Conservation (phyloP, 2,113 vertebrate genomes). For the Mobula birostris region DNA sequence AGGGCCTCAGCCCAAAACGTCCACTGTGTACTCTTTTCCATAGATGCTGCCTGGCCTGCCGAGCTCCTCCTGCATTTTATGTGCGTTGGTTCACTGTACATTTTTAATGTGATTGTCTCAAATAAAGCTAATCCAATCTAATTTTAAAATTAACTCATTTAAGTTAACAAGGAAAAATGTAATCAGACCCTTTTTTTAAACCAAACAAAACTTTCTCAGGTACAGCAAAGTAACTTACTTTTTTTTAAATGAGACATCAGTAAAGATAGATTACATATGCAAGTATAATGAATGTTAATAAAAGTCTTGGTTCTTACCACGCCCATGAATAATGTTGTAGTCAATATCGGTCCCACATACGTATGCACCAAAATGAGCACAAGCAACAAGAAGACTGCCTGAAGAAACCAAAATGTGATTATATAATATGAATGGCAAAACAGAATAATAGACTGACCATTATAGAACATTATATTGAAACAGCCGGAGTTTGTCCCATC, state of each 20-base stretch:
- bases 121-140: too few relatives aligned
- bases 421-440: neutral
- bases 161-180: neutral
- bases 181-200: neutral
- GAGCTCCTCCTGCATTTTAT: too few relatives aligned
- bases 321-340: slow-evolving; percentile 90
- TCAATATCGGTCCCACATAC: slow-evolving; percentile 92
- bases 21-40: too few relatives aligned
- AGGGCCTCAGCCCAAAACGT: too few relatives aligned
- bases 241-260: neutral
- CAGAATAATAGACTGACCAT: neutral
- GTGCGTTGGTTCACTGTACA: too few relatives aligned
- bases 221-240: neutral
- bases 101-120: too few relatives aligned
- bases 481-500: neutral
- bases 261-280: neutral
- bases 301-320: slow-evolving; percentile 58
- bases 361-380: slow-evolving; percentile 89
- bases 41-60: too few relatives aligned
- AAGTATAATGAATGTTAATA: neutral
- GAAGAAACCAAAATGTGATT: slow-evolving; percentile 40
- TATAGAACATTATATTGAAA: neutral
- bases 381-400: slow-evolving; percentile 90
- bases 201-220: neutral
- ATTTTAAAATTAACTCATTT: neutral